Evolutionary conservation across 2,113 vertebrate species (phyloP).

Genomic region (Numenius arquata): DNA sequence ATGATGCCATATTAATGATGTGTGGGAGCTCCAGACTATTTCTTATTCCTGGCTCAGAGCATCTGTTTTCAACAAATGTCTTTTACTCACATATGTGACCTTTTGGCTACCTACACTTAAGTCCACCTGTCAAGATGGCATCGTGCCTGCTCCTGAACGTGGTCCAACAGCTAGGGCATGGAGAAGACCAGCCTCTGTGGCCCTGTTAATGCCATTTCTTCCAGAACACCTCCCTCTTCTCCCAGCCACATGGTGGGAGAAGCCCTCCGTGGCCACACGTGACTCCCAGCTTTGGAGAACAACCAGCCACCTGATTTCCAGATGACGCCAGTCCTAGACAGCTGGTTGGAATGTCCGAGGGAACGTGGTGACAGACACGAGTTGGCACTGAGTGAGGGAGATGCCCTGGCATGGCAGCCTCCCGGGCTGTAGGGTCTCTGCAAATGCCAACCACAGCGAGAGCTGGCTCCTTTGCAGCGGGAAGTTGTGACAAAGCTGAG

Average conservation of each 20-base stretch:
- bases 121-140: slow-evolving; percentile 25
- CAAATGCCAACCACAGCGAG: fast-evolving
- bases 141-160: not conserved
- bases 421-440: not conserved
- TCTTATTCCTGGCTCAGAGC: not conserved
- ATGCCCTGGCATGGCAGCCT: not conserved
- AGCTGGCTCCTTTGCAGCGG: not conserved
- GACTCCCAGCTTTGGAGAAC: not conserved
- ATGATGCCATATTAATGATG: not conserved
- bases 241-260: fast-evolving
- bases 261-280: not conserved
- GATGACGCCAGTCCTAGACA: not conserved
- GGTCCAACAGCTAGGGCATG: not conserved
- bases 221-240: not conserved
- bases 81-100: not conserved
- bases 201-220: not conserved
- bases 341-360: not conserved
- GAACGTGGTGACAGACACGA: fast-evolving
- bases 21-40: not conserved
- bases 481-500: not conserved
- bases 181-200: not conserved
- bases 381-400: not conserved
- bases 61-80: slow-evolving; percentile 49
- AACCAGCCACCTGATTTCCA: not conserved
- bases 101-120: not conserved